Evolutionary conservation across 1,140 invertebrate genomes (phyloP).

Genomic region (Cylas formicarius): DNA sequence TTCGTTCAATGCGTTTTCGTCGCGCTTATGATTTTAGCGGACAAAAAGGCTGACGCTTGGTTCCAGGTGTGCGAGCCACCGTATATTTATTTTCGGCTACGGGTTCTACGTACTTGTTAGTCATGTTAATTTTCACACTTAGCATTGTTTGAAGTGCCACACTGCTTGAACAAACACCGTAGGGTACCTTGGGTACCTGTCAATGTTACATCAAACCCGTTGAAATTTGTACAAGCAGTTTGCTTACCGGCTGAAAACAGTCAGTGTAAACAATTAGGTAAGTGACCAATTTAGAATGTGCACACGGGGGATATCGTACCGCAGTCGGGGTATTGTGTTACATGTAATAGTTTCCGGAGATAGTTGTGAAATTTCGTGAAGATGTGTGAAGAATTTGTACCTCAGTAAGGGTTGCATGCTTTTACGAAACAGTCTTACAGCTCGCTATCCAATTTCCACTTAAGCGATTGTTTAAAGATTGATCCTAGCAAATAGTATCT

Average conservation of each 20-base stretch:
- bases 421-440: no score
- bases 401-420: no score
- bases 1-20: no score
- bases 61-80: constrained; percentile 29
- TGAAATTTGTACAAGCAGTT: constrained; percentile 24
- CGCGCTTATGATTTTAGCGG: constrained; percentile 19
- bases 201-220: constrained; percentile 19
- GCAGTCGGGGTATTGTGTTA: no score
- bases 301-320: no score
- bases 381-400: no score
- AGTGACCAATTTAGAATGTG: constrained; percentile 25
- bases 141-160: constrained; percentile 29
- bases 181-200: constrained; percentile 18
- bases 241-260: constrained; percentile 17
- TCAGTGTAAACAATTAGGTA: constrained; percentile 22
- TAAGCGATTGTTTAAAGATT: no score
- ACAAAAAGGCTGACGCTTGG: no score
- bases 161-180: constrained; percentile 27
- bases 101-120: constrained; percentile 28
- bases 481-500: no score
- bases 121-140: constrained; percentile 35
- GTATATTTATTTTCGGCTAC: constrained; percentile 27
- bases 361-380: no score
- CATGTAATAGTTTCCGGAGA: no score
- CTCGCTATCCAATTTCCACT: no score